Conservation (phyloP, 2,113 vertebrate genomes). For the Acinonyx jubatus region DNA sequence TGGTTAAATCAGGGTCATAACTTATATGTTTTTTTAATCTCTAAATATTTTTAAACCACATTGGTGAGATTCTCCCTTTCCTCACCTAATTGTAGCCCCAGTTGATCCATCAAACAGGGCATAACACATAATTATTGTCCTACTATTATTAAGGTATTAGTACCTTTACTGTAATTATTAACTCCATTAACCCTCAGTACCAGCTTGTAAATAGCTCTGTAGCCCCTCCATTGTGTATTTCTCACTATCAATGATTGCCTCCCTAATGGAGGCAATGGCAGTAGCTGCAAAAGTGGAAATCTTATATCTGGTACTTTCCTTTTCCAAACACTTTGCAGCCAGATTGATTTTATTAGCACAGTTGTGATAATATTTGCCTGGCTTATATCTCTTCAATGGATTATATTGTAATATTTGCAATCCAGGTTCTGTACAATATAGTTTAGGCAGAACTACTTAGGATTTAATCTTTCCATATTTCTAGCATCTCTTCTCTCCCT, state of each 20-base stretch:
- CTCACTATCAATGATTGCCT: neutral
- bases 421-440: neutral
- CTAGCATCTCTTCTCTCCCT: neutral
- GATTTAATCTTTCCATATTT: neutral
- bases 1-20: neutral
- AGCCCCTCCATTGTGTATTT: neutral
- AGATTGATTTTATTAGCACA: neutral
- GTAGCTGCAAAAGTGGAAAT: neutral
- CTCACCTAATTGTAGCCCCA: neutral
- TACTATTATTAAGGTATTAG: neutral
- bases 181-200: neutral
- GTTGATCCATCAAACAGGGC: neutral
- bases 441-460: neutral
- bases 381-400: neutral
- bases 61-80: neutral
- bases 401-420: neutral
- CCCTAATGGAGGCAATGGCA: neutral
- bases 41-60: conserved; percentile 34
- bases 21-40: neutral
- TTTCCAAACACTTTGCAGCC: neutral
- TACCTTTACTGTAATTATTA: neutral
- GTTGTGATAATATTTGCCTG: neutral
- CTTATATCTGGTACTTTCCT: neutral
- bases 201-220: neutral
- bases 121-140: neutral